A percentile compares a stretch with the other conserved stretches of the same genome.
Evolutionary conservation across 2,888 invertebrate genomes (phyloP).

Genomic region (Chaetogeoica ovagalla): DNA sequence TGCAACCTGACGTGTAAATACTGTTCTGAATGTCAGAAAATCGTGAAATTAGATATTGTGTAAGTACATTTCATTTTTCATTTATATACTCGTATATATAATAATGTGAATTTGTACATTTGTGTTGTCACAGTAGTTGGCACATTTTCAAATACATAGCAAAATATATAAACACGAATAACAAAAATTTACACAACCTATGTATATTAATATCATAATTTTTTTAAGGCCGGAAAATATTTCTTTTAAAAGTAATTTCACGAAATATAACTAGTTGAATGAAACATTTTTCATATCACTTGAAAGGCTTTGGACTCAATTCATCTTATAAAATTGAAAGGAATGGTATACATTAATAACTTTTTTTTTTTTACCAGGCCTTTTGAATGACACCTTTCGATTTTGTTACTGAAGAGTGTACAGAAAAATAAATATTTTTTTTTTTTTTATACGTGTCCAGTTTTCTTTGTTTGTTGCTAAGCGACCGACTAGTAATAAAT

Average conservation of each 20-base stretch:
- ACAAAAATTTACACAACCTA: too few relatives aligned
- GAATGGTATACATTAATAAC: neutral
- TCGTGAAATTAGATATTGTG: neutral
- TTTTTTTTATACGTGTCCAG: neutral
- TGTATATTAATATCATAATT: too few relatives aligned
- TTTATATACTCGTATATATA: neutral
- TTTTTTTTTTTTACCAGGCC: neutral
- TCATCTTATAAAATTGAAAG: neutral
- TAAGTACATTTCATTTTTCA: neutral
- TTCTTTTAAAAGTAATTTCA: too few relatives aligned
- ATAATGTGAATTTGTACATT: slow-evolving; percentile 12
- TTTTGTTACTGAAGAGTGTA: neutral
- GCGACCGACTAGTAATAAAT: slow-evolving; percentile 7
- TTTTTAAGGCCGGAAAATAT: too few relatives aligned
- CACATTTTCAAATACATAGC: too few relatives aligned
- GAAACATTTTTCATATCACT: neutral
- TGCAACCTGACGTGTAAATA: slow-evolving; percentile 20
- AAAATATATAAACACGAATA: too few relatives aligned
- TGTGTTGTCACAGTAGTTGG: neutral
- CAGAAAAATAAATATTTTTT: neutral
- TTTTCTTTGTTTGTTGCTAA: neutral
- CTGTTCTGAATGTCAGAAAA: neutral
- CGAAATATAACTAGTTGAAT: neutral
- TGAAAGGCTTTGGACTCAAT: neutral
- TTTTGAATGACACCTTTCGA: neutral